Evolutionary conservation across 1,140 invertebrate species (phyloP), one percentile per base, ranked within the genome.

Genomic region (Lasioglossum albipes): DNA sequence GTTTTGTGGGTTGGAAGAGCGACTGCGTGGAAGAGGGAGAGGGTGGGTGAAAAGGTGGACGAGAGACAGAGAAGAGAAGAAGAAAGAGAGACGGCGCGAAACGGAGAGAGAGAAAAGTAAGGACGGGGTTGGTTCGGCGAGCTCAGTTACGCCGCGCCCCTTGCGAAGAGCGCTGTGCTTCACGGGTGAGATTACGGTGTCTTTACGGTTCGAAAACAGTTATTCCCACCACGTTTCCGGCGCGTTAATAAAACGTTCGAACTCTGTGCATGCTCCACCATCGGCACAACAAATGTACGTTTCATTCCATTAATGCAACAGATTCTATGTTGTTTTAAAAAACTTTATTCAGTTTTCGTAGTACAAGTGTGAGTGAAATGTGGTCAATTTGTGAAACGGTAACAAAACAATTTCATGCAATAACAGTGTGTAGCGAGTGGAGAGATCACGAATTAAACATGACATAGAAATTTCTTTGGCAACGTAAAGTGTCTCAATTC

Each of bases 91-190:
- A 87, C 80, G 81, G 84, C 86, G 75, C 67, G 74, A 75, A 67
- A 70, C 22, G 67, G 66, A 73, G 85, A 68, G 75, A 54, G 87
- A 86, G 83, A 76, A 76, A 82, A 85, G 83, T 84, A 64, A 81
- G 84, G 66, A 75, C 74, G 84, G 87, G 87, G 89, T 90, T 85
- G 89, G 89, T 81, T 88, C 81, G 79, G 75, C 85, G 85, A 83
- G 88, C 79, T 91, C 91, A 93, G 92, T 93, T 90, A 90, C 91
- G 91, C 92, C 91, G 92, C 91, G 91, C 91, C 92, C 92, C 91
- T 93, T 89, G 90, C 89, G 91, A 92, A 83, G 89, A 89, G 92
- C 92, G 92, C 91, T 90, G 84, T 86, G 86, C 88, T 80, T 84
- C 71, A 64, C 74, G 45, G 83, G 84, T 81, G 82, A 81, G 84